A percentile compares a stretch with the other conserved stretches of the same genome.
Conservation (phyloP, 2,113 vertebrate genomes). For the Clinocottus analis region DNA sequence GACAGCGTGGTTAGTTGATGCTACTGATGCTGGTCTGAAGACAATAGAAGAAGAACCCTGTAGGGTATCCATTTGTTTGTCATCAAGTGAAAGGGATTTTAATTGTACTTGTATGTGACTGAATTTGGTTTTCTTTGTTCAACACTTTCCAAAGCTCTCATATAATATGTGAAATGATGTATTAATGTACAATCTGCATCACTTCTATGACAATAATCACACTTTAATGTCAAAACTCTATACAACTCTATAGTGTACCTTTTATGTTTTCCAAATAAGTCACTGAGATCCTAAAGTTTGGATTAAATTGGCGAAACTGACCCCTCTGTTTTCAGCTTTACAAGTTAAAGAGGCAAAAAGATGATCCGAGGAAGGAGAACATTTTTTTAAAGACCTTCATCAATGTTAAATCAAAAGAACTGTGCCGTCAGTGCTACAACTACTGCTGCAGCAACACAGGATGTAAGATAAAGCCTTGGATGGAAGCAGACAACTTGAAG, state of each 20-base stretch:
- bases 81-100: neutral
- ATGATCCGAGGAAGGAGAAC: conserved; percentile 4
- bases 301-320: neutral
- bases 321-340: neutral
- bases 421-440: neutral
- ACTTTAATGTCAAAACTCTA: neutral
- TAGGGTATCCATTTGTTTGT: neutral
- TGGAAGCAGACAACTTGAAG: neutral
- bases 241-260: too few relatives aligned
- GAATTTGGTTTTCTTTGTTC: neutral
- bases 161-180: neutral
- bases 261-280: neutral
- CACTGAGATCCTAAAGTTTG: neutral
- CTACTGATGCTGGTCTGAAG: neutral
- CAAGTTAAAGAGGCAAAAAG: conserved; percentile 11
- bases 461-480: neutral
- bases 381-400: neutral
- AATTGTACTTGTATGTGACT: neutral
- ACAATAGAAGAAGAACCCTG: neutral
- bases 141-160: neutral
- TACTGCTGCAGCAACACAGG: conserved; percentile 20
- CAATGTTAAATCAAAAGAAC: conserved; percentile 21
- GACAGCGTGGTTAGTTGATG: neutral
- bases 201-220: neutral
- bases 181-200: neutral